phyloP scores from a whole-genome alignment of 2,888 invertebrate species.

The Cremastinae sp. region DNA sequence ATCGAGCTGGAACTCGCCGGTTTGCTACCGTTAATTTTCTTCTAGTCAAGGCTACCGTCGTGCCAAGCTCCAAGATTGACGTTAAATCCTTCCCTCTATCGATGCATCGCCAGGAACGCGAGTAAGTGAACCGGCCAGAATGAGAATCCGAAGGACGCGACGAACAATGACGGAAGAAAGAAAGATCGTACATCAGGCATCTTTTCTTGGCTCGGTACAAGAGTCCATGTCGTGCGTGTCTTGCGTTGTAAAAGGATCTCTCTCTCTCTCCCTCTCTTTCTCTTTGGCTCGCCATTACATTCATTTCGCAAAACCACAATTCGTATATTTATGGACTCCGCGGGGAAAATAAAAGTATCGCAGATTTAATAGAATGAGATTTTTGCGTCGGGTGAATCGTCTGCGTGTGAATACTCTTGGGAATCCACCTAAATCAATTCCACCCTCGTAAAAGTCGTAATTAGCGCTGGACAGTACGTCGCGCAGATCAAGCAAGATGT shows the following conservation, averaged over 20 bases:
- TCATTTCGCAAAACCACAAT: conserved; percentile 48
- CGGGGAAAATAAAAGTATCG: conserved; percentile 35
- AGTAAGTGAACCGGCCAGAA: conserved; percentile 19
- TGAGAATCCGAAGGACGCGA: conserved; percentile 11
- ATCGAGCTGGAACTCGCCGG: background rate
- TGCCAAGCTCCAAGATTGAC: conserved; percentile 1
- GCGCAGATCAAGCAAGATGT: conserved; percentile 31
- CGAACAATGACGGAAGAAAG: conserved; percentile 37
- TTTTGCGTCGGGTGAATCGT: background rate
- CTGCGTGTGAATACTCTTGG: conserved; percentile 24
- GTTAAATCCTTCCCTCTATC: conserved; percentile 20
- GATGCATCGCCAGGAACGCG: conserved; percentile 42
- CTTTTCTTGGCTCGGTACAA: conserved; percentile 41
- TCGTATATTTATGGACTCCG: conserved; percentile 52
- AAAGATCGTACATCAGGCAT: conserved; percentile 58
- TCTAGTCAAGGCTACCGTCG: conserved; percentile 1
- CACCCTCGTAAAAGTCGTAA: conserved; percentile 59
- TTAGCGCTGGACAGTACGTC: conserved; percentile 52
- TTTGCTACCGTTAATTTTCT: conserved; percentile 31
- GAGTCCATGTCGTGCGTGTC: conserved; percentile 54
- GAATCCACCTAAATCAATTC: conserved; percentile 56
- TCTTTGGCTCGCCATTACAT: conserved; percentile 11
- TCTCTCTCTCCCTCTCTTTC: conserved; percentile 16
- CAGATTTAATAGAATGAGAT: conserved; percentile 22
- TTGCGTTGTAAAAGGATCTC: conserved; percentile 52